phyloP scores from a whole-genome alignment of 37 sponge, comb jelly and placozoan genomes.

The Cladorhizidae sp. region DNA sequence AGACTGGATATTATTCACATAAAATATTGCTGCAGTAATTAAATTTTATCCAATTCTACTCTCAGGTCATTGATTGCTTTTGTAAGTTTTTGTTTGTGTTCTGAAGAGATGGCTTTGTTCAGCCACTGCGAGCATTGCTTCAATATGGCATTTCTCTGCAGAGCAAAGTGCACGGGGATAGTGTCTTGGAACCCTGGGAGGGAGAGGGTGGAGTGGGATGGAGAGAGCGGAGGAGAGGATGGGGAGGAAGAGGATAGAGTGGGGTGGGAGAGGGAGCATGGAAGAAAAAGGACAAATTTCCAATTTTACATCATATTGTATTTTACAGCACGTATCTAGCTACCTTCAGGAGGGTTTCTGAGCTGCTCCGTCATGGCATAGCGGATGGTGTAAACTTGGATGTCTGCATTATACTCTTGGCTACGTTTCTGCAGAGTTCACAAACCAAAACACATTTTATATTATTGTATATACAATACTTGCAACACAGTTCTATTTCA shows the following conservation, averaged over 20 bases:
- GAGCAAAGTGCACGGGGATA: slow-evolving; percentile 73
- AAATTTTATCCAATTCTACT: slow-evolving; percentile 62
- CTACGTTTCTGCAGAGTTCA: slow-evolving; percentile 75
- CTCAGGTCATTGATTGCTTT: slow-evolving; percentile 81
- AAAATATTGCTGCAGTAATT: neutral
- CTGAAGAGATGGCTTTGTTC: slow-evolving; percentile 46
- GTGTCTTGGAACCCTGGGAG: slow-evolving; percentile 75
- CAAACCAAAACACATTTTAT: too few relatives aligned
- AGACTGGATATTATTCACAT: too few relatives aligned
- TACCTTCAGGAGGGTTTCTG: slow-evolving; percentile 79
- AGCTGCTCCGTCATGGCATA: slow-evolving; percentile 88
- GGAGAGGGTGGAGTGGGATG: neutral
- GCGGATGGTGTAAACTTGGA: slow-evolving; percentile 75
- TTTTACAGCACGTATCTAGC: neutral
- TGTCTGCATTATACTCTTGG: slow-evolving; percentile 68
- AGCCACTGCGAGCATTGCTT: slow-evolving; percentile 84
- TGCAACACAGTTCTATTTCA: too few relatives aligned
- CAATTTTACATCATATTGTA: too few relatives aligned
- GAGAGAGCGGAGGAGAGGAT: neutral
- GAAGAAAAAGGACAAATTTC: too few relatives aligned
- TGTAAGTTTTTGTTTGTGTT: slow-evolving; percentile 57
- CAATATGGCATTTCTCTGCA: slow-evolving; percentile 64
- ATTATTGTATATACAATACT: too few relatives aligned
- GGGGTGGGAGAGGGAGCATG: neutral
- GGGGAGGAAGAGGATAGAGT: neutral